A percentile compares a stretch with the other conserved stretches of the same genome.
These are phyloP conservation scores for Tribolium madens DNA, from an alignment of 1,140 invertebrate species.

Conservation along the genomic window DNA sequence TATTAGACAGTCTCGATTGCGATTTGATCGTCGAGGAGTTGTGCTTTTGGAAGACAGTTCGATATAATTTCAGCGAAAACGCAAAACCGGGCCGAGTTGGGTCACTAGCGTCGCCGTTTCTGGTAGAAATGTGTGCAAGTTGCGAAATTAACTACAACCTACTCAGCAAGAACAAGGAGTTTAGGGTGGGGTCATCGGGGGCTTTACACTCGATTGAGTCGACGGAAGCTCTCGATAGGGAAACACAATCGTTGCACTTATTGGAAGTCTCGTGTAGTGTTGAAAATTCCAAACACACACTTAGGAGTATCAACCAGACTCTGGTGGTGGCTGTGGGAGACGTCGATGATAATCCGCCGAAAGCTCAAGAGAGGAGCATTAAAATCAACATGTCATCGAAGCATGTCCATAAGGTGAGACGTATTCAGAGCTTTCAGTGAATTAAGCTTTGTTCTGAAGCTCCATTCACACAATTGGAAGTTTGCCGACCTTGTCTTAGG, in stretches of 20 bases:
- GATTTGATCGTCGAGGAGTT: constrained; percentile 55
- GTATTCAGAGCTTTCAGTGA: neutral
- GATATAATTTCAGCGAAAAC: constrained; percentile 55
- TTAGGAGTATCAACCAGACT: constrained; percentile 32
- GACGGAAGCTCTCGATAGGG: constrained; percentile 37
- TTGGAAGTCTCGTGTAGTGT: constrained; percentile 36
- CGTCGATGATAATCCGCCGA: constrained; percentile 50
- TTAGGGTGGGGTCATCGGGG: neutral
- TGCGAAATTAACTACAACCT: constrained; percentile 53
- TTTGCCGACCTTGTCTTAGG: no score
- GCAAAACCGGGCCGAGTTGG: constrained; percentile 51
- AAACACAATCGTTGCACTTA: constrained; percentile 39
- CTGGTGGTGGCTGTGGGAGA: constrained; percentile 44
- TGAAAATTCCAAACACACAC: constrained; percentile 39
- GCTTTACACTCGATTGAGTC: constrained; percentile 14
- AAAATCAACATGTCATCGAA: constrained; percentile 41
- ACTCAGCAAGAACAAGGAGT: constrained; percentile 31
- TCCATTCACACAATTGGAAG: no score
- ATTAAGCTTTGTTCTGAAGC: neutral
- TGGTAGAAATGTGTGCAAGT: constrained; percentile 53
- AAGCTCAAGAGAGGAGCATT: constrained; percentile 37
- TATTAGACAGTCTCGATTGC: constrained; percentile 50
- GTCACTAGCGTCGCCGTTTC: constrained; percentile 54
- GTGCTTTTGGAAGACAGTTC: constrained; percentile 57
- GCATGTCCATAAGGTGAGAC: constrained; percentile 40